A percentile compares a stretch with the other conserved stretches of the same genome.
phyloP scores from a whole-genome alignment of 2,797 vertebrate species.

The Choloepus didactylus region DNA sequence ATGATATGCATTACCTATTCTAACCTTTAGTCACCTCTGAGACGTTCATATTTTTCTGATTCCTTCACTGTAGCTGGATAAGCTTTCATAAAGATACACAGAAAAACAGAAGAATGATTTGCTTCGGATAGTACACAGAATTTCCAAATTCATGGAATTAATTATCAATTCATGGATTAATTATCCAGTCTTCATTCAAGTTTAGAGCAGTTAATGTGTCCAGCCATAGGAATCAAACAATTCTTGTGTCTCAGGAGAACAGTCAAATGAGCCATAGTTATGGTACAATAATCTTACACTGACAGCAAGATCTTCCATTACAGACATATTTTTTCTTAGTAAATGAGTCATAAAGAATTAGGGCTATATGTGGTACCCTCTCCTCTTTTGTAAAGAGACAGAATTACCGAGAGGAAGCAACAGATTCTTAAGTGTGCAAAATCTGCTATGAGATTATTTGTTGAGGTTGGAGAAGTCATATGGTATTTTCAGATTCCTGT shows the following conservation, averaged over 20 bases:
- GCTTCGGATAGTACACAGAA: neutral
- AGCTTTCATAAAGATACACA: neutral
- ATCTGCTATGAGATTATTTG: neutral
- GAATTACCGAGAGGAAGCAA: neutral
- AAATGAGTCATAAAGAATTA: neutral
- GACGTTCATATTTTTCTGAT: neutral
- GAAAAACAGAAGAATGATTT: neutral
- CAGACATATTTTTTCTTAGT: too few relatives aligned
- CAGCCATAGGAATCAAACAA: neutral
- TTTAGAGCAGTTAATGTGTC: neutral
- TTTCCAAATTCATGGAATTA: neutral
- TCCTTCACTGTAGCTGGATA: neutral
- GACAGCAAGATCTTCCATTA: neutral
- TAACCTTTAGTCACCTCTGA: neutral
- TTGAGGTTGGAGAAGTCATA: neutral
- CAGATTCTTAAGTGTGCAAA: neutral
- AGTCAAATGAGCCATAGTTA: neutral
- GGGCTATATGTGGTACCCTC: neutral
- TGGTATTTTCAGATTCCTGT: neutral
- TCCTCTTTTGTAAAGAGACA: neutral
- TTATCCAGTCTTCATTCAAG: neutral
- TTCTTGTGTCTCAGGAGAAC: neutral
- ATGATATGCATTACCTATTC: neutral
- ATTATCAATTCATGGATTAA: neutral
- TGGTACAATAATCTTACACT: conserved; percentile 8